Evolutionary conservation across 2,797 vertebrate genomes (phyloP).

Genomic region (Phylloscopus collybita): DNA sequence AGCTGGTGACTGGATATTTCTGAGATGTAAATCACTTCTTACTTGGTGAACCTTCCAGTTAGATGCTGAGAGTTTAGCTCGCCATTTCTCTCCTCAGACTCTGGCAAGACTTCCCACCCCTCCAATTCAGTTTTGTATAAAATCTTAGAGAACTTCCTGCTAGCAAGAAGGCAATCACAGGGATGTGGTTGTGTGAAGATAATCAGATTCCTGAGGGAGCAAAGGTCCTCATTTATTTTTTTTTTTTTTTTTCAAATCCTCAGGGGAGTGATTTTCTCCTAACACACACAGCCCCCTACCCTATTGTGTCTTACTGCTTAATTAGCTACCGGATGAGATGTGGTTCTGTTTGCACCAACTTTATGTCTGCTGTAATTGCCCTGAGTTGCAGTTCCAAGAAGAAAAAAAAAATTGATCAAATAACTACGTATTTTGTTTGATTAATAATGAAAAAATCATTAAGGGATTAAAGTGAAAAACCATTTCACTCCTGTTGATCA

Average conservation of each 20-base stretch:
- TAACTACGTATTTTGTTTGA: conserved; percentile 77
- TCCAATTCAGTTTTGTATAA: conserved; percentile 14
- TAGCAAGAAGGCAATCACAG: conserved; percentile 5
- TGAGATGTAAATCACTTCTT: background rate
- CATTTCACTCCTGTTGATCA: conserved; percentile 78
- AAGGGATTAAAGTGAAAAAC: conserved; percentile 78
- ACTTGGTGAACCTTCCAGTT: background rate
- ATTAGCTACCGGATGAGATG: conserved; percentile 72
- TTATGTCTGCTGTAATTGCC: conserved; percentile 73
- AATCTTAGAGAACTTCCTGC: conserved; percentile 33
- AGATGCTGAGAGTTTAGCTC: background rate
- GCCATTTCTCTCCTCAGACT: conserved; percentile 23
- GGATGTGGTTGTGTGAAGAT: conserved; percentile 17
- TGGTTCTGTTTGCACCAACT: conserved; percentile 72
- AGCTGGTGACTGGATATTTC: background rate
- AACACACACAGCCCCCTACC: conserved; percentile 4
- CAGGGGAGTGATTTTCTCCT: conserved; percentile 60
- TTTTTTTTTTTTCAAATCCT: conserved; percentile 40
- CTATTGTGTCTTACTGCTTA: conserved; percentile 68
- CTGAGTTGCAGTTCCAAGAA: conserved; percentile 63
- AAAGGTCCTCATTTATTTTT: conserved; percentile 40
- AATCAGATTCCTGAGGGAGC: conserved; percentile 57
- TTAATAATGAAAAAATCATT: conserved; percentile 80
- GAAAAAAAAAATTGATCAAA: conserved; percentile 68
- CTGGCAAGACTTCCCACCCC: background rate